A percentile compares a stretch with the other conserved stretches of the same genome.
Evolutionary conservation across 2,797 vertebrate species (phyloP).

Genomic region (Rhinatrema bivittatum): DNA sequence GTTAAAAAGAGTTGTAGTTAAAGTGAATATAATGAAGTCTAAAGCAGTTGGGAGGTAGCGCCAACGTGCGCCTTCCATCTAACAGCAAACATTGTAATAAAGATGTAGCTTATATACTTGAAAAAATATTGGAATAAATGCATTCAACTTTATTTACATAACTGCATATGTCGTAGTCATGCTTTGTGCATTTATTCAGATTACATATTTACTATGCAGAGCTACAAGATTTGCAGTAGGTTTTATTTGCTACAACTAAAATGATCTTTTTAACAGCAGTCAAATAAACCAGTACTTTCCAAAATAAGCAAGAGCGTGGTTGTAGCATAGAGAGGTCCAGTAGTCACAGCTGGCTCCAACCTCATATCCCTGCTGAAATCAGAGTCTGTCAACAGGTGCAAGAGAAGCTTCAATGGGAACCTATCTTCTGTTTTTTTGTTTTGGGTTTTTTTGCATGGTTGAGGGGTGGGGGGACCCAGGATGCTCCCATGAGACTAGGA

Average conservation of each 20-base stretch:
- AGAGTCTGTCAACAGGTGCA: too few relatives aligned
- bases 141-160: constrained; percentile 14
- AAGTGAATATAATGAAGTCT: constrained; percentile 18
- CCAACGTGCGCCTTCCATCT: constrained; percentile 10
- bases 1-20: constrained; percentile 7
- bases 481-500: too few relatives aligned
- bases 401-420: too few relatives aligned
- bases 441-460: too few relatives aligned
- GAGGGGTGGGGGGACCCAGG: too few relatives aligned
- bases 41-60: constrained; percentile 9
- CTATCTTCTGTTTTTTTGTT: too few relatives aligned
- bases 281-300: too few relatives aligned
- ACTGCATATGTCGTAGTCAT: constrained; percentile 1
- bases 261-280: too few relatives aligned
- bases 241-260: constrained; percentile 5
- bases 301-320: too few relatives aligned
- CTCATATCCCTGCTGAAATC: too few relatives aligned
- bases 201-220: constrained; percentile 19
- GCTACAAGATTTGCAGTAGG: constrained; percentile 19
- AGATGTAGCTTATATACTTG: constrained; percentile 12
- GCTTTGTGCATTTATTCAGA: constrained; percentile 10
- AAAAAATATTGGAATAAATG: constrained; percentile 7
- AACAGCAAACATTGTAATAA: constrained; percentile 10
- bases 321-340: too few relatives aligned
- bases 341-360: too few relatives aligned